phyloP scores from a whole-genome alignment of 2,113 vertebrate genomes.

The Halcyon senegalensis region DNA sequence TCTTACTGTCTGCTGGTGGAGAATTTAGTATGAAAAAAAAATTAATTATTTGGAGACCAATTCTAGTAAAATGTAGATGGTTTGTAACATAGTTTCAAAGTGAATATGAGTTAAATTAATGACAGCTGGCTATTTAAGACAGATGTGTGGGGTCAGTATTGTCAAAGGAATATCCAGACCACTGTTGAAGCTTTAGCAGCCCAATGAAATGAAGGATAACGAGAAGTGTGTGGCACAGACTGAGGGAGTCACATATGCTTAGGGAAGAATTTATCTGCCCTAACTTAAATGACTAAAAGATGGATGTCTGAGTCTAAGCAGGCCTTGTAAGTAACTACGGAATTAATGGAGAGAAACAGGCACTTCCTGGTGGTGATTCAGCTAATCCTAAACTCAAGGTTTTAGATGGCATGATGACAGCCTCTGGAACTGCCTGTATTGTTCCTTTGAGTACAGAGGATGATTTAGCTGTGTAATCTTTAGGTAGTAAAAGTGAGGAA shows the following conservation, averaged over 20 bases:
- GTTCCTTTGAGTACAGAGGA: neutral
- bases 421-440: neutral
- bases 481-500: neutral
- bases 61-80: neutral
- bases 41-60: neutral
- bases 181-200: neutral
- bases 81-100: neutral
- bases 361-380: neutral
- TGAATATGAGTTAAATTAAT: neutral
- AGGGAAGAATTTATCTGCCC: neutral
- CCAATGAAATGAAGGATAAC: neutral
- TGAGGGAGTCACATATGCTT: neutral
- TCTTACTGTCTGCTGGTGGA: neutral
- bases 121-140: neutral
- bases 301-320: neutral
- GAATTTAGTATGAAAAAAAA: neutral
- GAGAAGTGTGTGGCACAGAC: neutral
- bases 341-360: neutral
- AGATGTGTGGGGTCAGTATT: neutral
- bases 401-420: neutral
- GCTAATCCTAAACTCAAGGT: neutral
- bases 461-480: neutral
- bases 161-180: neutral
- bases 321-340: neutral
- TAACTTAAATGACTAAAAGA: accelerated